Percentiles rank a stretch among this genome's conserved stretches.
These are phyloP conservation scores for Engystomops pustulosus DNA, from an alignment of 2,113 vertebrate species.

Conservation along the genomic window DNA sequence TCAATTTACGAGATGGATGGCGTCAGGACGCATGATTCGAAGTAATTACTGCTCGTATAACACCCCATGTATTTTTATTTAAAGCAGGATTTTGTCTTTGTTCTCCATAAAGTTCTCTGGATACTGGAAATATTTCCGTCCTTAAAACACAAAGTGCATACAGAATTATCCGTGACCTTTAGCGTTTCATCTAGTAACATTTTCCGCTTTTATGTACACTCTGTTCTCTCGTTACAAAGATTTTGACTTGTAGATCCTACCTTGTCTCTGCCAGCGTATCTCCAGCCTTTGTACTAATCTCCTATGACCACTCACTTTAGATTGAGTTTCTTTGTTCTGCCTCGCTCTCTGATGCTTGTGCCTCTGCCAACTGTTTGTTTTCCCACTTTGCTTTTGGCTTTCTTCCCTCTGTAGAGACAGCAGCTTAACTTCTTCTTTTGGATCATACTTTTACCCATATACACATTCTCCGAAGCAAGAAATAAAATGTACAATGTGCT, in stretches of 20 bases:
- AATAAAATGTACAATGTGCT: not conserved
- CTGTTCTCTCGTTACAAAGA: conserved; percentile 40
- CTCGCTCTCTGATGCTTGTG: conserved; percentile 24
- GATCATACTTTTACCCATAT: not conserved
- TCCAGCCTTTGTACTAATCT: conserved; percentile 54
- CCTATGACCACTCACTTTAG: conserved; percentile 54
- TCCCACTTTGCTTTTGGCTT: conserved; percentile 44
- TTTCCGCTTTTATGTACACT: conserved; percentile 48
- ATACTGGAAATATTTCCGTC: conserved; percentile 11
- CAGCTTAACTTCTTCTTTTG: conserved; percentile 26
- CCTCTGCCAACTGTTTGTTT: conserved; percentile 44
- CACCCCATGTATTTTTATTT: conserved; percentile 27
- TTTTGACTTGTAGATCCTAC: conserved; percentile 46
- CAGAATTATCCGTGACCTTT: conserved; percentile 52
- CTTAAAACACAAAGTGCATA: conserved; percentile 39
- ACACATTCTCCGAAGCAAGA: not conserved
- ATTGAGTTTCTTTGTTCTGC: conserved; percentile 43
- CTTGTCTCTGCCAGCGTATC: conserved; percentile 44
- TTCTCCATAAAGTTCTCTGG: conserved; percentile 9
- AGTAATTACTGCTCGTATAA: conserved; percentile 1
- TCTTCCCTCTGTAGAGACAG: conserved; percentile 40
- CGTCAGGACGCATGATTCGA: not conserved
- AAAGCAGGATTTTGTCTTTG: not conserved
- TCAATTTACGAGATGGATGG: too few relatives aligned
- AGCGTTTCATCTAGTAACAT: conserved; percentile 53